A percentile compares a stretch with the other conserved stretches of the same genome.
These are phyloP conservation scores for Pollimyrus isidori DNA, from an alignment of 2,113 vertebrate genomes.

Conservation along the genomic window DNA sequence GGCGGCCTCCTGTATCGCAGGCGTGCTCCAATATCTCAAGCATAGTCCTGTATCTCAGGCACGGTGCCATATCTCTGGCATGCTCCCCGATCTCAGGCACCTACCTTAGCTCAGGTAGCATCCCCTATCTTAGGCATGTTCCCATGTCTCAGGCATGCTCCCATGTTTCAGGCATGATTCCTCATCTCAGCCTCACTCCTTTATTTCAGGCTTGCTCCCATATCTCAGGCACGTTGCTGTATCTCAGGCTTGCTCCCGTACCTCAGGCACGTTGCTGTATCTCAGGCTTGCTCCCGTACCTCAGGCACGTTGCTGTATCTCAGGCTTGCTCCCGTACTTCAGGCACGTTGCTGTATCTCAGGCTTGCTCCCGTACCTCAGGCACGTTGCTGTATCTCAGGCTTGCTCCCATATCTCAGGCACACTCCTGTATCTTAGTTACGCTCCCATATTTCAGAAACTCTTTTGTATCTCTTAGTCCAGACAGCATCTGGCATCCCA, in stretches of 20 bases:
- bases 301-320: not conserved
- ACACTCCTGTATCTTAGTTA: not conserved
- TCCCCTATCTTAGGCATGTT: no score
- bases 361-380: not conserved
- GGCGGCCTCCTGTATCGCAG: not conserved
- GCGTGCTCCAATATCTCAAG: not conserved
- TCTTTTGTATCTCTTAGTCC: constrained; percentile 26
- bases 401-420: not conserved
- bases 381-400: not conserved
- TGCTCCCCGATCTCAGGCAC: constrained; percentile 17
- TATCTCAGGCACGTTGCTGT: not conserved
- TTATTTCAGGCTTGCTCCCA: not conserved
- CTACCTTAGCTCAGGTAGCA: no score
- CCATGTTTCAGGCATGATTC: not conserved
- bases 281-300: not conserved
- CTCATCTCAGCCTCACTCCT: not conserved
- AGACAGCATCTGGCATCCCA: constrained; percentile 48
- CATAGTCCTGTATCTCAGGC: not conserved
- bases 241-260: not conserved
- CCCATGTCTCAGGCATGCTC: not conserved
- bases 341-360: not conserved
- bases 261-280: not conserved
- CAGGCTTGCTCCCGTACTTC: not conserved
- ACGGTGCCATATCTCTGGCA: not conserved
- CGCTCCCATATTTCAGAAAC: not conserved